phyloP scores from a whole-genome alignment of 2,888 invertebrate genomes.

The Zygothrica quintamaculata region DNA sequence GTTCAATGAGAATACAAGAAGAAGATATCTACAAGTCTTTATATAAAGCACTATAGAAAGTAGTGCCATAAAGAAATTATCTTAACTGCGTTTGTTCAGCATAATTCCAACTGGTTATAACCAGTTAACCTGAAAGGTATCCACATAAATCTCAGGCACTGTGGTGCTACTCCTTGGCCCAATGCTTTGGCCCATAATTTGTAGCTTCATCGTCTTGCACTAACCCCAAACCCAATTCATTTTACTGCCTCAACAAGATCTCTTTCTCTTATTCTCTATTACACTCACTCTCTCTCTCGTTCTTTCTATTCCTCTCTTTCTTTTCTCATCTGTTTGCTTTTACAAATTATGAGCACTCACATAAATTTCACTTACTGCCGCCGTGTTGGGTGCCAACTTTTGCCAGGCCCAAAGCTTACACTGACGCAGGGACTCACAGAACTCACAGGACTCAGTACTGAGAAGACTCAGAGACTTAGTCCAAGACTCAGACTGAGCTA shows the following conservation, averaged over 20 bases:
- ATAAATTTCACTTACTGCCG: conserved; percentile 69
- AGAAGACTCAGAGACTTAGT: background rate
- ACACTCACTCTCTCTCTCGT: conserved; percentile 2
- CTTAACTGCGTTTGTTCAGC: conserved; percentile 2
- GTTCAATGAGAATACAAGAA: too few species aligned
- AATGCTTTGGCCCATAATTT: conserved; percentile 50
- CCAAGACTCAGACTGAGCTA: conserved; percentile 36
- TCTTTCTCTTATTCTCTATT: conserved; percentile 17
- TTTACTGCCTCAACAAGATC: conserved; percentile 1
- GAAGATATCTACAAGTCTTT: too few species aligned
- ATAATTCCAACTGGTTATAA: conserved; percentile 18
- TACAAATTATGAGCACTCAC: conserved; percentile 74
- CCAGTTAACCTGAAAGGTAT: conserved; percentile 15
- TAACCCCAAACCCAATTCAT: conserved; percentile 5
- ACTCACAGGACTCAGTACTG: too few species aligned
- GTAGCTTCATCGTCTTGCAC: conserved; percentile 13
- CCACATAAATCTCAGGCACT: conserved; percentile 48
- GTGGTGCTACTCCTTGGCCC: conserved; percentile 34
- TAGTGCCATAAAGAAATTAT: conserved; percentile 13
- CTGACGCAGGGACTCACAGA: conserved; percentile 21
- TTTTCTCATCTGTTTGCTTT: conserved; percentile 41
- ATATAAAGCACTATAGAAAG: too few species aligned
- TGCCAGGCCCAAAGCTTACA: conserved; percentile 23
- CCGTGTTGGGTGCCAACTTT: conserved; percentile 55
- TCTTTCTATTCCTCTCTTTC: background rate